Evolutionary conservation across 2,113 vertebrate genomes (phyloP), one percentile per base, ranked within the genome.

Genomic region (Callaeas wilsoni): DNA sequence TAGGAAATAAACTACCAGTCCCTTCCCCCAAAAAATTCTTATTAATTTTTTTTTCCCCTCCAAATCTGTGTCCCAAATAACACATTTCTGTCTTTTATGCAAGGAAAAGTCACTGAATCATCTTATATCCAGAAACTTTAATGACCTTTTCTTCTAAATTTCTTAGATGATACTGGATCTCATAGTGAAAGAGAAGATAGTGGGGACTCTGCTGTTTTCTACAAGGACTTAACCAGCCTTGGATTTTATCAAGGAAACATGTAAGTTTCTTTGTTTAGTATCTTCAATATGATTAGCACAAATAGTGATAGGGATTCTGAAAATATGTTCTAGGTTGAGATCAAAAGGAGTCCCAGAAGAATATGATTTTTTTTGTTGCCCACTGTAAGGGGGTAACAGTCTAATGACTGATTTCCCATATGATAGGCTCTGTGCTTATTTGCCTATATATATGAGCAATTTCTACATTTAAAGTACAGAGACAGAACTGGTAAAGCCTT

Each of bases 21-120:
- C 5, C 4, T 16, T 5, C 1, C 4, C 4, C 1, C 0, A 42
- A 81, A 74, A 18, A 33, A 82, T 5, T n/a, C 33, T 39, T 10
- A 83, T 7, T 29, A 33, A 59, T 73, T 81, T 63, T 68, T 55
- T 17, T 68, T 16, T n/a, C n/a, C n/a, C n/a, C 20, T 87, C 33
- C 22, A 69, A 52, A 77, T 63, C 27, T 82, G 21, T 89, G 17
- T 19, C 32, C 15, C 9, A 71, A 84, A 64, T 39, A 55, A 55
- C 8, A 44, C 5, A 70, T 47, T 84, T 70, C 26, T 75, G 6
- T 53, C 35, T 82, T 75, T 59, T 35, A 70, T 35, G 10, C 33
- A 67, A 74, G 7, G 10, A 79, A 90, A 10, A 46, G 14, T 59
- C 69, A 74, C 18, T 19, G 11, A 74, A 33, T 87, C 50, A 95